Evolutionary conservation across 2,113 vertebrate species (phyloP).

Genomic region (Mastomys natalensis): DNA sequence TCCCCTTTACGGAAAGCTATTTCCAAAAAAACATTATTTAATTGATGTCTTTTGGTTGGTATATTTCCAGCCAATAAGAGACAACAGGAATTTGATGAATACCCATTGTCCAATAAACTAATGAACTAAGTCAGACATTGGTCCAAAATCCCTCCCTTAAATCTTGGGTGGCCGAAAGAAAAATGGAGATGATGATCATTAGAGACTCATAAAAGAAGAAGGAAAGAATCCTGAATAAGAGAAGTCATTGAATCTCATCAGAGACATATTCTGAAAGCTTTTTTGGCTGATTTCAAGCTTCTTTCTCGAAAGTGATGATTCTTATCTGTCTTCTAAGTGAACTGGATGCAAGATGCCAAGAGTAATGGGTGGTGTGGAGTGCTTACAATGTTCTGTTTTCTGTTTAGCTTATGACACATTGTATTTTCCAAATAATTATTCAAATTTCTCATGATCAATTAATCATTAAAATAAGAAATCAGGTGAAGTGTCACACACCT

Average conservation of each 20-base stretch:
- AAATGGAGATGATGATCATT: neutral
- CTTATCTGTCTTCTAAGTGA: slow-evolving; percentile 11
- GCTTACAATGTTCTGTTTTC: neutral
- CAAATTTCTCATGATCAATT: neutral
- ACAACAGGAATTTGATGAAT: neutral
- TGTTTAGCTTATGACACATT: neutral
- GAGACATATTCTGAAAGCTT: neutral
- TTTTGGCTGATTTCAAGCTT: neutral
- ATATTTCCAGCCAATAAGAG: neutral
- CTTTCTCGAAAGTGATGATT: neutral
- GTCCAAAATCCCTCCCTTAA: neutral
- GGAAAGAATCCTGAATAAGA: neutral
- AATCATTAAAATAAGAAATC: slow-evolving; percentile 35
- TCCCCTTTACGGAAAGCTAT: neutral
- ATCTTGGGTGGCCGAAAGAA: neutral
- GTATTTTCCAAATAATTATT: neutral
- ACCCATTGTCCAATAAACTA: neutral
- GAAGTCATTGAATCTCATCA: neutral
- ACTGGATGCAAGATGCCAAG: neutral
- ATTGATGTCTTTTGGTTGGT: neutral
- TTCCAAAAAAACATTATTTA: neutral
- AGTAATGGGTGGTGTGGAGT: neutral
- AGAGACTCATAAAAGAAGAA: neutral
- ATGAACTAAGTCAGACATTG: neutral
- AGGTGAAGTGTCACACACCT: neutral